Conservation (phyloP, 2,888 invertebrate species). For the Drosophila mimetica region DNA sequence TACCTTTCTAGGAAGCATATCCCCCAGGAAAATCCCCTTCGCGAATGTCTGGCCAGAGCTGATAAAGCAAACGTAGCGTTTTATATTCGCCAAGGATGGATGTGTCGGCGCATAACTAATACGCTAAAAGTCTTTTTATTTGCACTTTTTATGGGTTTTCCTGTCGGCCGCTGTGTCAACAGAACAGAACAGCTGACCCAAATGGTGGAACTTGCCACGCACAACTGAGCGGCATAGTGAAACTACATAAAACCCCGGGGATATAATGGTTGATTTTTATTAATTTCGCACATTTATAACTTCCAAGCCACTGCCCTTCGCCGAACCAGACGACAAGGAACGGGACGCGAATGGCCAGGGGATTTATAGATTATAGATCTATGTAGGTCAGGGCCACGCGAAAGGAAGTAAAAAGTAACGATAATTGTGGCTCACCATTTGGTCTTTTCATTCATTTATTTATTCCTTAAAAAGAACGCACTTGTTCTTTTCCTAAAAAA, state of each 20-base stretch:
- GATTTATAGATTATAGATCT: not conserved
- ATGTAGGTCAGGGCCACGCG: not conserved
- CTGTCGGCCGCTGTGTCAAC: slow-evolving; percentile 31
- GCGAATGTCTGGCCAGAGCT: slow-evolving; percentile 22
- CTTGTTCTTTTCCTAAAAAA: not conserved
- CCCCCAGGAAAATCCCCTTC: not conserved
- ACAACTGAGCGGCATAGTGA: slow-evolving; percentile 49
- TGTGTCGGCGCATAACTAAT: slow-evolving; percentile 63
- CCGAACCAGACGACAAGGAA: not conserved
- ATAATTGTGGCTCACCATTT: not conserved
- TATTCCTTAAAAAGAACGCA: not conserved
- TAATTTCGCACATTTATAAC: slow-evolving; percentile 76
- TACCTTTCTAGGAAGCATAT: slow-evolving; percentile 8
- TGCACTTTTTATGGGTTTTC: slow-evolving; percentile 62
- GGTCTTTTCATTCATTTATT: no score
- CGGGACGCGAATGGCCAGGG: not conserved
- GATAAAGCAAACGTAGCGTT: slow-evolving; percentile 26
- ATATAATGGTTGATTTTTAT: slow-evolving; percentile 67
- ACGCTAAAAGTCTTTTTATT: slow-evolving; percentile 70
- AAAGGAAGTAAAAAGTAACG: not conserved
- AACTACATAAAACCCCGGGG: slow-evolving; percentile 50
- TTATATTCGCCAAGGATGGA: slow-evolving; percentile 10
- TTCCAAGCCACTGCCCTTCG: slow-evolving; percentile 59
- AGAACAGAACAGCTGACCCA: slow-evolving; percentile 59
- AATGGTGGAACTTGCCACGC: slow-evolving; percentile 23